These are phyloP conservation scores for Ptychobarbus kaznakovi DNA, from an alignment of 2,797 vertebrate genomes.

Conservation along the genomic window DNA sequence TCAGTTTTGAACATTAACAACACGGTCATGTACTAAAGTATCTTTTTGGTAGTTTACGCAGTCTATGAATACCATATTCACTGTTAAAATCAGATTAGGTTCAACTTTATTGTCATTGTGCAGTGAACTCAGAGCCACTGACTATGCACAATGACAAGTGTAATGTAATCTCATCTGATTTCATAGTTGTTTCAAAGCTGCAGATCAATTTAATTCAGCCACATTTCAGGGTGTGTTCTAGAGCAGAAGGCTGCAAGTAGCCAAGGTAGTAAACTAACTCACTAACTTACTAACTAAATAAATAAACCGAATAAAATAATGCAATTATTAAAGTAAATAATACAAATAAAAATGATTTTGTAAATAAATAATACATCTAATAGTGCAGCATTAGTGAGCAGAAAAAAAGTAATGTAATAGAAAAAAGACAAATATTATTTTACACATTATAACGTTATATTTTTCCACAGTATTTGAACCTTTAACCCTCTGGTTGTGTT, in stretches of 20 bases:
- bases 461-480: background rate
- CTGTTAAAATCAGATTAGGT: background rate
- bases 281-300: too few relatives aligned
- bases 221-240: background rate
- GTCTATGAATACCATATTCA: background rate
- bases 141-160: background rate
- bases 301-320: background rate
- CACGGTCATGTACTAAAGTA: background rate
- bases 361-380: background rate
- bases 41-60: background rate
- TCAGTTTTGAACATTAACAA: background rate
- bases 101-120: background rate
- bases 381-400: background rate
- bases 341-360: background rate
- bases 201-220: too few relatives aligned
- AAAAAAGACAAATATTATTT: background rate
- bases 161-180: conserved; percentile 56
- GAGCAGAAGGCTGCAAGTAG: background rate
- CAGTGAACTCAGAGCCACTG: background rate
- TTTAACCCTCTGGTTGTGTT: too few relatives aligned
- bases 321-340: background rate
- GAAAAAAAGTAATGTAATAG: background rate
- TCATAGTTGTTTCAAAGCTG: conserved; percentile 8
- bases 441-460: background rate
- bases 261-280: too few relatives aligned